phyloP scores from a whole-genome alignment of 2,113 vertebrate genomes.

The Turdus rufiventris region DNA sequence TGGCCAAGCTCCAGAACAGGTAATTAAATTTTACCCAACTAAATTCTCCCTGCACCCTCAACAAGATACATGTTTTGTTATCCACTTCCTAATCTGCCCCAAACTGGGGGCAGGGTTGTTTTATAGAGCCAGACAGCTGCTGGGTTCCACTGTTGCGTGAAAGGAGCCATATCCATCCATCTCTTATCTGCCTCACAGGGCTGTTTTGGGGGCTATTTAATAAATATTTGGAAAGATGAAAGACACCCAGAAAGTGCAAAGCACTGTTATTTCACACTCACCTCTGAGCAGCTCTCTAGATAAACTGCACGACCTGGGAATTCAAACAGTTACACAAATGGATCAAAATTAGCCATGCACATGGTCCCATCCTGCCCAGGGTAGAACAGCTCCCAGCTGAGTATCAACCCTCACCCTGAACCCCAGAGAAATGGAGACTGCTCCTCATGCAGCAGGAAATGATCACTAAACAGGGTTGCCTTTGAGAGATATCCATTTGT shows the following conservation, averaged over 20 bases:
- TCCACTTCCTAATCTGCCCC: constrained; percentile 24
- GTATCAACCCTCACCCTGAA: background rate
- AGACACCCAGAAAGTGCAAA: background rate
- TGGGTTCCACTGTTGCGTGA: background rate
- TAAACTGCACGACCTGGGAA: background rate
- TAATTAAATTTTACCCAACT: constrained; percentile 31
- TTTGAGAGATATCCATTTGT: background rate
- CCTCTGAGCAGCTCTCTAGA: background rate
- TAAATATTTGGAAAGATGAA: constrained; percentile 47
- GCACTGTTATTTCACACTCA: background rate
- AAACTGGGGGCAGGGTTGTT: background rate
- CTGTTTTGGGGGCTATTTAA: constrained; percentile 30
- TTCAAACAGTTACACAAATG: background rate
- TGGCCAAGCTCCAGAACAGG: background rate
- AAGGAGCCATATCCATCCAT: background rate
- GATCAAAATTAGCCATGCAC: rapidly evolving
- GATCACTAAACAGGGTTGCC: background rate
- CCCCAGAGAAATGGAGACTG: background rate
- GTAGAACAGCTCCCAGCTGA: background rate
- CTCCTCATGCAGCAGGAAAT: background rate
- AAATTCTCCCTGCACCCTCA: background rate
- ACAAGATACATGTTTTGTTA: constrained; percentile 10
- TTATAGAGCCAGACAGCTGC: background rate
- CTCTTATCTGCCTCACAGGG: background rate
- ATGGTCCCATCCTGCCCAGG: background rate